Conservation (phyloP, 2,797 vertebrate species). For the Xenops minutus region DNA sequence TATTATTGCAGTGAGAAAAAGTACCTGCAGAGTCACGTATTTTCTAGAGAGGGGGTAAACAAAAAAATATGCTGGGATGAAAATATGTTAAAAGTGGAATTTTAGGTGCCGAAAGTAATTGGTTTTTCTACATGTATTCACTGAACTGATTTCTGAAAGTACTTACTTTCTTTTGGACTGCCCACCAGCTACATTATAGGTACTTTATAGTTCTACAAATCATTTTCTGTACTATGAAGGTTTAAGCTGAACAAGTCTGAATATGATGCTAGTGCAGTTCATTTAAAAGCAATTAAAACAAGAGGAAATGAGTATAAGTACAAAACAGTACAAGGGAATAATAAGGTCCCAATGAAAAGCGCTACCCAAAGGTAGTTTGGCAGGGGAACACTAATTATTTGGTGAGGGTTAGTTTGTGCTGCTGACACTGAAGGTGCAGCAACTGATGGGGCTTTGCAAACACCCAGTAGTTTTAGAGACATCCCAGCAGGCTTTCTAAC, state of each 20-base stretch:
- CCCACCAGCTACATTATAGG: neutral
- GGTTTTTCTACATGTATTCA: neutral
- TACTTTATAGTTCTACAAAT: neutral
- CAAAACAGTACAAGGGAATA: neutral
- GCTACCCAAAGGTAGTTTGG: neutral
- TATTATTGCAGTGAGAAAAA: neutral
- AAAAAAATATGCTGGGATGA: neutral
- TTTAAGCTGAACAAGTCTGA: neutral
- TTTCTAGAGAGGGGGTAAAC: neutral
- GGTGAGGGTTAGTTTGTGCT: neutral
- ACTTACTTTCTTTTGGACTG: neutral
- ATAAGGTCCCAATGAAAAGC: neutral
- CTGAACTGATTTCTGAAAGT: neutral
- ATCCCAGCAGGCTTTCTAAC: neutral
- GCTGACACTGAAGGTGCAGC: neutral
- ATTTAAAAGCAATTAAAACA: neutral
- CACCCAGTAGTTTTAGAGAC: neutral
- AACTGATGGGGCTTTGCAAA: neutral
- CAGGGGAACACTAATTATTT: neutral
- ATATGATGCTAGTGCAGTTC: neutral
- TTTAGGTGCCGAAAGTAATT: neutral
- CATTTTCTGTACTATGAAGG: neutral
- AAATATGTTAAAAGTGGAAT: neutral
- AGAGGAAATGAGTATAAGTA: neutral
- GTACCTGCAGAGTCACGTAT: neutral